A percentile compares a stretch with the other conserved stretches of the same genome.
phyloP scores from a whole-genome alignment of 2,888 invertebrate species.

The Sinotaia quadrata region DNA sequence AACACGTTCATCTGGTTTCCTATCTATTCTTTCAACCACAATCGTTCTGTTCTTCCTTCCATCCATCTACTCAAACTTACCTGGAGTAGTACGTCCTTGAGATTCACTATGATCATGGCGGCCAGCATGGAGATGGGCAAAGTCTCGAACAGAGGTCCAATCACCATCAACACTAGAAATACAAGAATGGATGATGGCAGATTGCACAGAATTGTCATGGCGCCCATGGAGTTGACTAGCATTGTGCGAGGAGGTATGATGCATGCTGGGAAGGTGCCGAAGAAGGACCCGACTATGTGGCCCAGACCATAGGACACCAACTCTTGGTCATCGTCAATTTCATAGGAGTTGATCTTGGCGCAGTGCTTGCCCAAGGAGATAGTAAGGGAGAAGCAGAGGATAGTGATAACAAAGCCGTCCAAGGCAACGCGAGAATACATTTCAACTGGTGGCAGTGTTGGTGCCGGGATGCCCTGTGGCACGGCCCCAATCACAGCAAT shows the following conservation, averaged over 20 bases:
- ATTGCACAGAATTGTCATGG: conserved; percentile 61
- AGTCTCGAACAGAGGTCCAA: conserved; percentile 60
- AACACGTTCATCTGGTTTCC: too few relatives aligned
- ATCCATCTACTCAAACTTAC: too few relatives aligned
- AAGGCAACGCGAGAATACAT: conserved; percentile 30
- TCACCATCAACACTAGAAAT: conserved; percentile 54
- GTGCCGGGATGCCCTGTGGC: conserved; percentile 56
- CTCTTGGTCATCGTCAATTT: conserved; percentile 69
- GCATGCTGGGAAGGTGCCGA: conserved; percentile 69
- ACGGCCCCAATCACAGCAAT: conserved; percentile 52
- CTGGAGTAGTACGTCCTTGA: conserved; percentile 76
- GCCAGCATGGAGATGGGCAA: conserved; percentile 69
- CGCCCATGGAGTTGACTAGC: conserved; percentile 59
- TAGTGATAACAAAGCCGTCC: conserved; percentile 50
- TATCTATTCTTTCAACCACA: background rate
- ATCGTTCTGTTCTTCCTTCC: background rate
- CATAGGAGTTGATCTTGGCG: conserved; percentile 64
- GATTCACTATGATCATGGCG: conserved; percentile 72
- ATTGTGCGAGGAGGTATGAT: conserved; percentile 64
- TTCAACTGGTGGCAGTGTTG: conserved; percentile 46
- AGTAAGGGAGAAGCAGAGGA: conserved; percentile 53
- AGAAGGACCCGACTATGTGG: conserved; percentile 67
- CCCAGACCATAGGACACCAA: conserved; percentile 69
- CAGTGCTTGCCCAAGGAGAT: conserved; percentile 67
- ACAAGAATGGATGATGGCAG: conserved; percentile 57